phyloP scores from a whole-genome alignment of 2,113 vertebrate genomes.

The Nyctereutes procyonoides region DNA sequence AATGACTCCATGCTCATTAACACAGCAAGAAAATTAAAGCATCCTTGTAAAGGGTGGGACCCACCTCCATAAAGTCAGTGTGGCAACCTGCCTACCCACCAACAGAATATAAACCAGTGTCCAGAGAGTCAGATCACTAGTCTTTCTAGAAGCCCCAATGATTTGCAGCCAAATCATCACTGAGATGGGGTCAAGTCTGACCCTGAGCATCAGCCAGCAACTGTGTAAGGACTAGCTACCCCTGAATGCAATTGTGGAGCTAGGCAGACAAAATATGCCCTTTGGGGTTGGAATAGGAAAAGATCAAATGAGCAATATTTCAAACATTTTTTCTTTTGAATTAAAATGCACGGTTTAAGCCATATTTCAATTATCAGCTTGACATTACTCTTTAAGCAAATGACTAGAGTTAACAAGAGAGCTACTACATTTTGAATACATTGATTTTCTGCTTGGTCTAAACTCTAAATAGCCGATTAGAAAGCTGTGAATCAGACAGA shows the following conservation, averaged over 20 bases:
- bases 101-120: background rate
- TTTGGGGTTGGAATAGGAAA: slow-evolving; percentile 67
- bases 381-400: slow-evolving; percentile 90
- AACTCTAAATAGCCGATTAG: slow-evolving; percentile 90
- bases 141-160: background rate
- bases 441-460: slow-evolving; percentile 91
- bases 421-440: slow-evolving; percentile 89
- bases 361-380: slow-evolving; percentile 90
- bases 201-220: background rate
- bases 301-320: slow-evolving; percentile 86
- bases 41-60: background rate
- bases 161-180: background rate
- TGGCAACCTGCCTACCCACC: background rate
- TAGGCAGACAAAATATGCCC: slow-evolving; percentile 72
- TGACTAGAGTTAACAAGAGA: slow-evolving; percentile 89
- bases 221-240: background rate
- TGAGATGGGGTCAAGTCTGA: background rate
- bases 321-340: slow-evolving; percentile 86
- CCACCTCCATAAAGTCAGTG: background rate
- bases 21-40: background rate
- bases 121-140: background rate
- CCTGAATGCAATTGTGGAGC: background rate
- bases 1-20: background rate
- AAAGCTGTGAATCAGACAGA: slow-evolving; percentile 88
- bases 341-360: slow-evolving; percentile 87